Evolutionary conservation across 2,797 vertebrate species (phyloP).

Genomic region (Esox lucius): DNA sequence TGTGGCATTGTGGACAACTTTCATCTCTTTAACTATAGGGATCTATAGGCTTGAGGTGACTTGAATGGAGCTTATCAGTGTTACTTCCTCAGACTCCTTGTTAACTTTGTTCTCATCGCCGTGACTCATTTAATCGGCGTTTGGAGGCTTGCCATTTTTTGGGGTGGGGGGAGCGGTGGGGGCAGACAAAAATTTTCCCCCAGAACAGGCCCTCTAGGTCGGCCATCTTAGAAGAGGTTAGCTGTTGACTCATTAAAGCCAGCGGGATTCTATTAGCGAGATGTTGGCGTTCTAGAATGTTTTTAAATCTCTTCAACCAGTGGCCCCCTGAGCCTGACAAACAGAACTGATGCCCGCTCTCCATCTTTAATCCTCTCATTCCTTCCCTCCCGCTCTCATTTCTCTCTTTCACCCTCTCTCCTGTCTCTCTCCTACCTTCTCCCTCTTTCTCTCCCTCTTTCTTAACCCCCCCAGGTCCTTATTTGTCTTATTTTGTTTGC

Average conservation of each 20-base stretch:
- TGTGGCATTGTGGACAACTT: constrained; percentile 18
- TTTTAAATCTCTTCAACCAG: constrained; percentile 41
- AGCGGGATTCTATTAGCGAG: constrained; percentile 13
- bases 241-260: not conserved
- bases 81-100: not conserved
- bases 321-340: constrained; percentile 33
- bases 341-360: constrained; percentile 9
- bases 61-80: not conserved
- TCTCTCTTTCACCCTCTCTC: not conserved
- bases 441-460: constrained; percentile 13
- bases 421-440: too few species aligned
- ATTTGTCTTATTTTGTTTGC: constrained; percentile 39
- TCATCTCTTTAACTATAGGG: not conserved
- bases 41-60: not conserved
- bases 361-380: constrained; percentile 33
- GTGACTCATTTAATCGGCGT: not conserved
- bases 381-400: constrained; percentile 13
- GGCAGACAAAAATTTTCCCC: not conserved
- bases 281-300: constrained; percentile 34
- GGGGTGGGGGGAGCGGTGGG: not conserved
- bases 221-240: not conserved
- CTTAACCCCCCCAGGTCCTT: constrained; percentile 11
- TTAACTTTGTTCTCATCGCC: not conserved
- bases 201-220: not conserved
- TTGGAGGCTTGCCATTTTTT: not conserved